Evolutionary conservation across 2,113 vertebrate genomes (phyloP), one percentile per base, ranked within the genome.

Genomic region (Capricornis sumatraensis): DNA sequence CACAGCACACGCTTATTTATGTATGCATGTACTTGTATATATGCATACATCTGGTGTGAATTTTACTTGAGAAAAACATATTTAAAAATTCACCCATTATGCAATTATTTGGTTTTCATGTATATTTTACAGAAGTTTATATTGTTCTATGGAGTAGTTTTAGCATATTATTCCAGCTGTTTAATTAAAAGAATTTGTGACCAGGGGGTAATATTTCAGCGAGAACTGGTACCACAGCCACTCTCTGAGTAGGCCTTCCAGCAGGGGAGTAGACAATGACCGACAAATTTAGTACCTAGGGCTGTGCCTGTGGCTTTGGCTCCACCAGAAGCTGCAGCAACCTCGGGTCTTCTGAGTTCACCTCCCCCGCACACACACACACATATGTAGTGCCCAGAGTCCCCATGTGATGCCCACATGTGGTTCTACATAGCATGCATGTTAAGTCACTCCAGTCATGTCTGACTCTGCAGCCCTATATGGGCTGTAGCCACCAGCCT

Each of bases 11-110:
- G 60, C 3, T 57, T 21, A 12, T 5, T 57, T 21, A 12, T 5
- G 12, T 6, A 4, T 33, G 11, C 33, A 3, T 13, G 36, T 74
- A 25, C 5, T 0, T 33, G 30, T 5, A 27, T 82, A 52, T 21
- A 33, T 25, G 27, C 11, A 36, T n/a, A 76, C 23, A 27, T 87
- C 7, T 84, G 36, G 7, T 78, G 17, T 85, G 64, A 92, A 33
- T 89, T 89, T 87, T 85, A 71, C 82, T 93, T 97, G 17, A 82
- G 43, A 97, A 87, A 88, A 36, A 84, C 19, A 43, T 17, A n/a
- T 84, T 50, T 10, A 10, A 57, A 82, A 89, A 87, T 28, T 62
- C 14, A 95, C 19, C n/a, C 17, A 6, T 89, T 87, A 43, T 45
- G 5, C 27, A 7, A 79, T 67, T 85, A 53, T 88, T 84, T 81